phyloP scores from a whole-genome alignment of 2,888 invertebrate species.

The Timema cristinae region DNA sequence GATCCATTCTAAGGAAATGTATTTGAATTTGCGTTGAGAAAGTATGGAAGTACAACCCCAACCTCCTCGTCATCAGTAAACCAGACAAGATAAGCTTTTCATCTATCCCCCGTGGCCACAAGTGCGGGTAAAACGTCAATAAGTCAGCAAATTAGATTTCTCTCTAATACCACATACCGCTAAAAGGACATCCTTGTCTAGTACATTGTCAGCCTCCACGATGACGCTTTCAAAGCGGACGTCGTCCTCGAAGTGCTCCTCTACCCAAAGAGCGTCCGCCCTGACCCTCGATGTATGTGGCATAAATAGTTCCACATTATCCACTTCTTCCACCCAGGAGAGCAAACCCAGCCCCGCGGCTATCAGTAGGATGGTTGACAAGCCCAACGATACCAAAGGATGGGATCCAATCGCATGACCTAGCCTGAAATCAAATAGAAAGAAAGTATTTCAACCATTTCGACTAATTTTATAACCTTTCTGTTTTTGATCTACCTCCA shows the following conservation, averaged over 20 bases:
- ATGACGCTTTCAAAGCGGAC: slow-evolving; percentile 44
- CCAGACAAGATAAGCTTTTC: no score
- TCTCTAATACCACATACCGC: slow-evolving; percentile 26
- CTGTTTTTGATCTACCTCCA: no score
- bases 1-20: no score
- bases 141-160: no score
- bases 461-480: no score
- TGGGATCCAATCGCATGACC: slow-evolving; percentile 30
- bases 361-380: slow-evolving; percentile 32
- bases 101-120: no score
- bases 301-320: slow-evolving; percentile 43
- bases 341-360: slow-evolving; percentile 41
- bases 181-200: slow-evolving; percentile 42
- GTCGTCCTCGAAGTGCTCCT: slow-evolving; percentile 42
- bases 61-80: no score
- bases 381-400: slow-evolving; percentile 29
- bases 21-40: no score
- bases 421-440: slow-evolving; percentile 24
- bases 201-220: slow-evolving; percentile 43
- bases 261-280: slow-evolving; percentile 42
- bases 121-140: no score
- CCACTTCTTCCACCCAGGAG: slow-evolving; percentile 42
- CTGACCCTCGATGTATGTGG: slow-evolving; percentile 41
- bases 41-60: no score
- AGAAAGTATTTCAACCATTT: no score